Base-by-base conservation (phyloP, 2,797 vertebrate species). In the Miichthys miiuy region DNA sequence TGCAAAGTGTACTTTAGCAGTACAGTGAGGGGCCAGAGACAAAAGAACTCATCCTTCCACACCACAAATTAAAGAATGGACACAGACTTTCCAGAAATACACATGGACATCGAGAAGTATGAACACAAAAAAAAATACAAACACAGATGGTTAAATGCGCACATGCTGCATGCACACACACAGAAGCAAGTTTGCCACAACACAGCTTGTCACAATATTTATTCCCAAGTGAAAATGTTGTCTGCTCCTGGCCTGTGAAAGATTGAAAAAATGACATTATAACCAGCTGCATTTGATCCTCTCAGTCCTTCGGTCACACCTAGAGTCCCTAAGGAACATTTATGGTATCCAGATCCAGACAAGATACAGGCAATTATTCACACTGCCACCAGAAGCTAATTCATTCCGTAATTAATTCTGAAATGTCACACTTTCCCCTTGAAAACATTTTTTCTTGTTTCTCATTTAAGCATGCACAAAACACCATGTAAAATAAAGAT, bases 371-470 rank as follows among this genome's bases (percentile, higher is more conserved):
- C 66, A 85, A 86, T 89, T 88, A 87, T 57, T 72, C 68, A 65
- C 54, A 85, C 75, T 60, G 74, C 79, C 65, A 75, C 68, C 82
- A 75, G 86, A 86, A 72, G 58, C 79, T 90, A 88, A 94, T 94
- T 94, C 83, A 94, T 92, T 90, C 88, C 41, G 63, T 85, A 91
- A 94, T 92, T 89, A 90, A 92, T 90, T 92, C 72, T 48, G 69
- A 93, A 94, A 93, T 92, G 91, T 88, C 90, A 91, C 77, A 84
- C 67, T 64, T 77, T 79, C 77, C 75, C 52, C 56, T 73, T 85
- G 85, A 80, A 90, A 87, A 77, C 83, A 83, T 84, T 87, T 83
- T 87, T 90, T 79, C 67, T 55, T 57, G 68, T 80, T 86, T 83
- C 69, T 86, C 64, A 78, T 82, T 80, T 70, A 76, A 74, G 30